phyloP scores from a whole-genome alignment of 2,888 invertebrate species.

The Zele albiditarsus region DNA sequence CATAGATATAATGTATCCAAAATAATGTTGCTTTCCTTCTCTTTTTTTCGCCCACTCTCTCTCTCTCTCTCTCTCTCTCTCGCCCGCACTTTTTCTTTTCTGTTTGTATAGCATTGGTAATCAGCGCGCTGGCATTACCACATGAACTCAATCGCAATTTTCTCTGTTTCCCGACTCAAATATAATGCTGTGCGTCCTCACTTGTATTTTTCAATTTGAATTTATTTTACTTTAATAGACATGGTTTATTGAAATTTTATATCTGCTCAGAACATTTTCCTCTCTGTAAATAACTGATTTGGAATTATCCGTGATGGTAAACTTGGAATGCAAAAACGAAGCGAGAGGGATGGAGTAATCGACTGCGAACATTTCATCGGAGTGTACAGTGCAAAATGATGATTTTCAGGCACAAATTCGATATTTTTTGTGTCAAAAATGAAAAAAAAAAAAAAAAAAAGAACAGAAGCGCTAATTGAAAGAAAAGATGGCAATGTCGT shows the following conservation, averaged over 20 bases:
- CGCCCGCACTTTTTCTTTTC: too few species aligned
- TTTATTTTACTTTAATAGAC: too few species aligned
- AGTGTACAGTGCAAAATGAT: neutral
- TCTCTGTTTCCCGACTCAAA: too few species aligned
- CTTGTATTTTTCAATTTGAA: too few species aligned
- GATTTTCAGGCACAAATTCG: neutral
- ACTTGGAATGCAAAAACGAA: neutral
- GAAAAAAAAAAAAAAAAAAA: neutral
- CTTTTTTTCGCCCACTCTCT: too few species aligned
- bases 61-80: too few species aligned
- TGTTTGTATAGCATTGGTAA: too few species aligned
- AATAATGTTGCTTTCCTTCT: neutral
- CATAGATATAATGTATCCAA: constrained; percentile 5
- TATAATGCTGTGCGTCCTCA: too few species aligned
- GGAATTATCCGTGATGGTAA: neutral
- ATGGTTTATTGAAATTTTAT: too few species aligned
- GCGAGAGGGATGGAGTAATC: neutral
- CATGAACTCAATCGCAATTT: too few species aligned
- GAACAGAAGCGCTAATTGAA: too few species aligned
- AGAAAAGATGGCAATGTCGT: neutral
- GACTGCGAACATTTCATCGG: neutral
- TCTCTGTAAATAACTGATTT: neutral
- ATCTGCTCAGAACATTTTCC: neutral
- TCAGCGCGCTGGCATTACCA: too few species aligned
- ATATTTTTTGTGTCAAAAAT: neutral